Percentiles rank a stretch among this genome's conserved stretches.
phyloP scores from a whole-genome alignment of 2,797 vertebrate species.

The Rhadinocentrus ornatus region DNA sequence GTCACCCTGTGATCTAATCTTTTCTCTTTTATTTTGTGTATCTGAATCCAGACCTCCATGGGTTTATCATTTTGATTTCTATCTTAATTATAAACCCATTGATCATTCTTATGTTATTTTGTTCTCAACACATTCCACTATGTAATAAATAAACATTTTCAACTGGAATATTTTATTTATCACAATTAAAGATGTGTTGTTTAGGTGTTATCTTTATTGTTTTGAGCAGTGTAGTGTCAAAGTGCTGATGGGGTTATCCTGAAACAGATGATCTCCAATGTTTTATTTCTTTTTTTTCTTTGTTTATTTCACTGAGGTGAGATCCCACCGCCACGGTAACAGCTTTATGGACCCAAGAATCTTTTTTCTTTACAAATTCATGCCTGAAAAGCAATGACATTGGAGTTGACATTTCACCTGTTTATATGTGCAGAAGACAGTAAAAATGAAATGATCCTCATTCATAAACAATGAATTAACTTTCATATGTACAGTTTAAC shows the following conservation, averaged over 20 bases:
- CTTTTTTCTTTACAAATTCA: background rate
- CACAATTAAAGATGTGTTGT: too few relatives aligned
- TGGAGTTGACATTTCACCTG: background rate
- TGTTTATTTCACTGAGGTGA: too few relatives aligned
- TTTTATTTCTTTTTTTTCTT: background rate
- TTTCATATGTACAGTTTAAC: background rate
- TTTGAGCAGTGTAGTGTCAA: background rate
- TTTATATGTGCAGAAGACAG: background rate
- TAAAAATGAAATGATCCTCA: background rate
- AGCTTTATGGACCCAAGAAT: background rate
- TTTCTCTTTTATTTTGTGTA: too few relatives aligned
- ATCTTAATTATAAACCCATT: too few relatives aligned
- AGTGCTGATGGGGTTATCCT: background rate
- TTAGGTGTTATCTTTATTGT: too few relatives aligned
- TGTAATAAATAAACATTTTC: too few relatives aligned
- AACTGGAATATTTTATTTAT: too few relatives aligned
- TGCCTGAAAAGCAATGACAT: background rate
- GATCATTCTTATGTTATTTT: too few relatives aligned
- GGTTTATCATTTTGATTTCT: too few relatives aligned
- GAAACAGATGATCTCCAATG: background rate
- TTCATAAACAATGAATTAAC: background rate
- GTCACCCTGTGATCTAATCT: too few relatives aligned
- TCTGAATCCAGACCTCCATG: too few relatives aligned
- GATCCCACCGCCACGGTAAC: slow-evolving; percentile 47
- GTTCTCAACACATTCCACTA: too few relatives aligned